Evolutionary conservation across 2,113 vertebrate species (phyloP).

Genomic region (Coracopsis vasa): DNA sequence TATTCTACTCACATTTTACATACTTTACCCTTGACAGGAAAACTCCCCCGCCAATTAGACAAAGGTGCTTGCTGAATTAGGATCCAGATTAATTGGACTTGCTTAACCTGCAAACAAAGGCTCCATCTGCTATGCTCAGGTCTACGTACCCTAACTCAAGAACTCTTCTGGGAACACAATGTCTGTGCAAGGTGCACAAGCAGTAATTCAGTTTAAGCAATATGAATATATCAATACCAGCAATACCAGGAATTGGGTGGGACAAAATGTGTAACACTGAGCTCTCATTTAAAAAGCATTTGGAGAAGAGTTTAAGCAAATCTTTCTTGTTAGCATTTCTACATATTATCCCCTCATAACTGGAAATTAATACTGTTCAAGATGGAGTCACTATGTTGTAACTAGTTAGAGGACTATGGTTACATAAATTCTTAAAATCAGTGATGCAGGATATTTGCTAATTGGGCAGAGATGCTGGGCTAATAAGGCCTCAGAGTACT

Average conservation of each 20-base stretch:
- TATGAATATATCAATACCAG: fast-evolving
- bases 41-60: not conserved
- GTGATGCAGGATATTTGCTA: slow-evolving; percentile 5
- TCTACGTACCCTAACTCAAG: not conserved
- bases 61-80: not conserved
- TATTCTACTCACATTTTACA: not conserved
- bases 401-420: not conserved
- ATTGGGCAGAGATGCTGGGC: not conserved
- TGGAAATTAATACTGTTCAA: not conserved
- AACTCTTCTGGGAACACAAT: not conserved
- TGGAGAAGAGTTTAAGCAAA: not conserved
- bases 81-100: not conserved
- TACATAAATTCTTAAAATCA: not conserved
- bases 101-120: not conserved
- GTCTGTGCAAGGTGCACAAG: not conserved
- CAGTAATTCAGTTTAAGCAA: not conserved
- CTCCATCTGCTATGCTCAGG: not conserved
- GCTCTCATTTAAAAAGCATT: not conserved
- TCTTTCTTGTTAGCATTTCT: not conserved
- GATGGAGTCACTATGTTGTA: not conserved
- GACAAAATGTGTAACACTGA: not conserved
- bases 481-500: not conserved
- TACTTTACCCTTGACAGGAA: not conserved
- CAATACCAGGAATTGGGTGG: not conserved
- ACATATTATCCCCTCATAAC: not conserved